phyloP scores from a whole-genome alignment of 2,888 invertebrate genomes.

The Tyria jacobaeae region DNA sequence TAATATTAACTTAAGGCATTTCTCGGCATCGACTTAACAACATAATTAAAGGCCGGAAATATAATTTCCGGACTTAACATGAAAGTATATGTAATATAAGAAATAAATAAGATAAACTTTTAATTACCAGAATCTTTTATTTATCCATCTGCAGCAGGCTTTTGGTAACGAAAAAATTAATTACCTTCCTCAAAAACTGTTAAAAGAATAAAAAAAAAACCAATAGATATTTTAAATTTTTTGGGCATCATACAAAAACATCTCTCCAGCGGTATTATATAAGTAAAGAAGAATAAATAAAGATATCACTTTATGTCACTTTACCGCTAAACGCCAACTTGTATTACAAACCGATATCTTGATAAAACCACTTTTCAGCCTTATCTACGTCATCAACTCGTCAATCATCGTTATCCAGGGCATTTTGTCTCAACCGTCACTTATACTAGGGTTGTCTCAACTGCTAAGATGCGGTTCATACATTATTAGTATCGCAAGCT shows the following conservation, averaged over 20 bases:
- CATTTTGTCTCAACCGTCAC: constrained; percentile 15
- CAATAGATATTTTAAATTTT: no score
- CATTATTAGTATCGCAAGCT: constrained; percentile 14
- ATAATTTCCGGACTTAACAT: no score
- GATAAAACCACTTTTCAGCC: constrained; percentile 8
- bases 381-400: constrained; percentile 3
- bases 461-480: constrained; percentile 2
- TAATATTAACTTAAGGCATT: no score
- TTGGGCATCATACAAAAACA: background rate
- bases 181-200: no score
- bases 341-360: constrained; percentile 13
- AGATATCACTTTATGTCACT: constrained; percentile 5
- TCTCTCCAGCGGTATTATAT: background rate
- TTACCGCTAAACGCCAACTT: background rate
- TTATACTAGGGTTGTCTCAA: background rate
- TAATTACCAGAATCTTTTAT: no score
- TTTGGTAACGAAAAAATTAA: no score
- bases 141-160: no score
- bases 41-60: no score
- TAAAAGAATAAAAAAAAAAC: no score
- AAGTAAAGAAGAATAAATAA: background rate
- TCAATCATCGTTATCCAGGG: constrained; percentile 17
- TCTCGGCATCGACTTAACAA: no score
- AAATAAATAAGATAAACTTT: no score
- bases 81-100: no score